phyloP scores from a whole-genome alignment of 2,797 vertebrate genomes.

The Helarctos malayanus region DNA sequence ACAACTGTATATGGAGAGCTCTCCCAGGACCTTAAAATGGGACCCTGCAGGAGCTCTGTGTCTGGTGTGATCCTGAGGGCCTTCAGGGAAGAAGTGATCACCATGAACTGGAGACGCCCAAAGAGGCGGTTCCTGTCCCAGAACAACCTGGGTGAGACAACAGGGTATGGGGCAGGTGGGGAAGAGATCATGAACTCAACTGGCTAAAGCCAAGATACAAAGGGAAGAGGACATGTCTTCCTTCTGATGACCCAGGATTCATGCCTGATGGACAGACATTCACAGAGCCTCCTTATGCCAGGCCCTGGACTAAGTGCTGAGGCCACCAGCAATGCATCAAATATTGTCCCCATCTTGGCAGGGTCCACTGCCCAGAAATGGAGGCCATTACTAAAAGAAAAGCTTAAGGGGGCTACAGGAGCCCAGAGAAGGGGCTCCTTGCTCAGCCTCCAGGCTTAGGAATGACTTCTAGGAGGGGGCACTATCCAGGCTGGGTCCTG shows the following conservation, averaged over 20 bases:
- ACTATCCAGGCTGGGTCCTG: not conserved
- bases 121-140: not conserved
- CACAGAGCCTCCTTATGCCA: not conserved
- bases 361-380: not conserved
- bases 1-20: not conserved
- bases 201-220: not conserved
- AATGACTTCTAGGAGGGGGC: not conserved
- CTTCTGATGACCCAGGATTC: not conserved
- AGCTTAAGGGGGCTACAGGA: accelerated
- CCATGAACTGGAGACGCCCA: not conserved
- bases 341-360: not conserved
- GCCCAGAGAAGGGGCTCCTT: not conserved
- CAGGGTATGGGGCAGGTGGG: not conserved
- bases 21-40: not conserved
- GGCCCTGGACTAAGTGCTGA: not conserved
- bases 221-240: not conserved
- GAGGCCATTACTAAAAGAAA: not conserved
- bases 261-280: not conserved
- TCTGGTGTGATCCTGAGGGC: not conserved
- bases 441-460: not conserved
- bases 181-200: not conserved
- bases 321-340: no score
- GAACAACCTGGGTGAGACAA: not conserved
- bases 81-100: not conserved
- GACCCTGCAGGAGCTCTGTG: not conserved